Evolutionary conservation across 2,797 vertebrate species (phyloP).

Genomic region (Bovichtus diacanthus): DNA sequence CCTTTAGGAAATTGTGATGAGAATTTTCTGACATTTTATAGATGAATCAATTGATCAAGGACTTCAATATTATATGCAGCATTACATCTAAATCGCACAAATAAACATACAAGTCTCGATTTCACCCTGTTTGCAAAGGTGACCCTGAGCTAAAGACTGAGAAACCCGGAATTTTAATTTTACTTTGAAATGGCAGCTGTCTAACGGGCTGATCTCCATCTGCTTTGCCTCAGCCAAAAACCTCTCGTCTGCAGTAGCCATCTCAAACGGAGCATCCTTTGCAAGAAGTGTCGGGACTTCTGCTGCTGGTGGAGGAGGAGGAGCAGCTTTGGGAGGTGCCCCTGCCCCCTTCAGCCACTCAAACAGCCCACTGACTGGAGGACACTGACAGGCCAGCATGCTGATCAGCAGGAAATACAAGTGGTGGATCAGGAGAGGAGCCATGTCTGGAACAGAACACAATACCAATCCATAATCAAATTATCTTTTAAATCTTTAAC

Average conservation of each 20-base stretch:
- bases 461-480: not conserved
- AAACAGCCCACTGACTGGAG: constrained; percentile 75
- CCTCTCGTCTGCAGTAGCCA: constrained; percentile 73
- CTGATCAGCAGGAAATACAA: constrained; percentile 51
- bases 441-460: constrained; percentile 63
- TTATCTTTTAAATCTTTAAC: no score
- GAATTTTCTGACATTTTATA: not conserved
- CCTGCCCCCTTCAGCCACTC: constrained; percentile 78
- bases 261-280: constrained; percentile 80
- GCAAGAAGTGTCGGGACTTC: constrained; percentile 34
- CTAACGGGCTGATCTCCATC: constrained; percentile 76
- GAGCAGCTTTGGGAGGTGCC: constrained; percentile 2
- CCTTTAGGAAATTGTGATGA: not conserved
- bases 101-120: not conserved
- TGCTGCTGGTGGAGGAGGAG: constrained; percentile 1
- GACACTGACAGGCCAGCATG: constrained; percentile 58
- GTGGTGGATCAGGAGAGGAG: not conserved
- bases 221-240: constrained; percentile 80
- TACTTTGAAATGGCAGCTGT: constrained; percentile 79
- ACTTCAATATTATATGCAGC: not conserved
- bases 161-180: not conserved
- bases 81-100: not conserved
- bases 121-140: not conserved
- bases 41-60: not conserved
- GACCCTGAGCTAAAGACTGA: not conserved